Evolutionary conservation across 2,113 vertebrate genomes (phyloP).

Genomic region (Erythrolamprus reginae): DNA sequence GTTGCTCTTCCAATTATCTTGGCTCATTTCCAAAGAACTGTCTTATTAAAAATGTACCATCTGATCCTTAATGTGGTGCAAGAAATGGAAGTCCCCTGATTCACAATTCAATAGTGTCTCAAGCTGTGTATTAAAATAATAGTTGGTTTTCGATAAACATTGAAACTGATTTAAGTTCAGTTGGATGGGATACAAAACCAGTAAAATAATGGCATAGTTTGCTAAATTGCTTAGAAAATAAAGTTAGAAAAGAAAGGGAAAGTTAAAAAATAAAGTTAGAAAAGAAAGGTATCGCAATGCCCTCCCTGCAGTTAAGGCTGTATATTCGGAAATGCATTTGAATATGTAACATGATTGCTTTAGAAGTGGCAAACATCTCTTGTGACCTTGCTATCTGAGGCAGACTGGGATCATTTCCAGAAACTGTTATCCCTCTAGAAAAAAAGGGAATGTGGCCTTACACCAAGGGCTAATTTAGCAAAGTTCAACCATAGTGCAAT

Average conservation of each 20-base stretch:
- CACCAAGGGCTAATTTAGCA: slow-evolving; percentile 69
- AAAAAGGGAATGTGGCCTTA: slow-evolving; percentile 58
- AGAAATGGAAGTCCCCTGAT: background rate
- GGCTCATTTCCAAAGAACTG: background rate
- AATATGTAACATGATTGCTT: slow-evolving; percentile 52
- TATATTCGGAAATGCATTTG: slow-evolving; percentile 59
- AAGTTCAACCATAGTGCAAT: slow-evolving; percentile 69
- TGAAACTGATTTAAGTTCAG: background rate
- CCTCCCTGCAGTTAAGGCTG: slow-evolving; percentile 7
- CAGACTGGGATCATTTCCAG: slow-evolving; percentile 65
- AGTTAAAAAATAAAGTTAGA: too few relatives aligned
- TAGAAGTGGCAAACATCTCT: slow-evolving; percentile 62
- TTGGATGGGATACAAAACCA: slow-evolving; percentile 10
- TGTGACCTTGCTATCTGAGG: slow-evolving; percentile 73
- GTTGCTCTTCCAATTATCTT: background rate
- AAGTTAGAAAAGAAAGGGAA: background rate
- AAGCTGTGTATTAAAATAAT: background rate
- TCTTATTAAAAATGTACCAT: background rate
- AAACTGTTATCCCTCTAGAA: slow-evolving; percentile 66
- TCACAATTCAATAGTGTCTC: background rate
- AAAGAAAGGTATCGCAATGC: slow-evolving; percentile 36
- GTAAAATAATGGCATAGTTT: slow-evolving; percentile 29
- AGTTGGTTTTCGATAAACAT: background rate
- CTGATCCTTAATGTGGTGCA: background rate
- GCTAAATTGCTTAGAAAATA: slow-evolving; percentile 38